These are phyloP conservation scores for Graptemys geographica DNA, from an alignment of 2,797 vertebrate species.

Conservation along the genomic window DNA sequence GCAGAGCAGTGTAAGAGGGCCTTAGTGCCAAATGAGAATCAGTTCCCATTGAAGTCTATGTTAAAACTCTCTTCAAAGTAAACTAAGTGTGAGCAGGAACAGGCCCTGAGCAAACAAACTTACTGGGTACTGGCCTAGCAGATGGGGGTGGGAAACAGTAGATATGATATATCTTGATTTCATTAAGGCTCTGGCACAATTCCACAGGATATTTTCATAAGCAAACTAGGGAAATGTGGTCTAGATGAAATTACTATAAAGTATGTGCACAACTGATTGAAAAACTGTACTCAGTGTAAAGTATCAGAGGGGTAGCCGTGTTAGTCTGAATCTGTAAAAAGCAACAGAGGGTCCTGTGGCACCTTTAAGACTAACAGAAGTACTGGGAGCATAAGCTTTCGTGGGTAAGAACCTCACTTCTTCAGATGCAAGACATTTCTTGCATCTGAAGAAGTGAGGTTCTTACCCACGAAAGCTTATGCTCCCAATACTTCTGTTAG, in stretches of 20 bases:
- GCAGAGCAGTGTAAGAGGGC: background rate
- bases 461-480: too few species aligned
- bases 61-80: background rate
- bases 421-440: too few species aligned
- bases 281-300: background rate
- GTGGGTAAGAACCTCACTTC: too few species aligned
- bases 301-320: too few species aligned
- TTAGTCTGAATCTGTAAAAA: too few species aligned
- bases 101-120: background rate
- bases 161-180: background rate
- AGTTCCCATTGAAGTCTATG: background rate
- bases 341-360: too few species aligned
- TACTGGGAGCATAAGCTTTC: too few species aligned
- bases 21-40: slow-evolving; percentile 41
- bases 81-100: background rate
- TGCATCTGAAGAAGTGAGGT: too few species aligned
- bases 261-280: background rate
- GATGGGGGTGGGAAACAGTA: background rate
- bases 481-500: too few species aligned
- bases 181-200: background rate
- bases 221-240: background rate
- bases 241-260: background rate
- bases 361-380: too few species aligned
- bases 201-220: background rate
- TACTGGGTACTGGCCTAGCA: background rate